Percentiles rank a stretch among this genome's conserved stretches.
phyloP scores from a whole-genome alignment of 1,140 invertebrate genomes.

The Catajapyx aquilonaris region DNA sequence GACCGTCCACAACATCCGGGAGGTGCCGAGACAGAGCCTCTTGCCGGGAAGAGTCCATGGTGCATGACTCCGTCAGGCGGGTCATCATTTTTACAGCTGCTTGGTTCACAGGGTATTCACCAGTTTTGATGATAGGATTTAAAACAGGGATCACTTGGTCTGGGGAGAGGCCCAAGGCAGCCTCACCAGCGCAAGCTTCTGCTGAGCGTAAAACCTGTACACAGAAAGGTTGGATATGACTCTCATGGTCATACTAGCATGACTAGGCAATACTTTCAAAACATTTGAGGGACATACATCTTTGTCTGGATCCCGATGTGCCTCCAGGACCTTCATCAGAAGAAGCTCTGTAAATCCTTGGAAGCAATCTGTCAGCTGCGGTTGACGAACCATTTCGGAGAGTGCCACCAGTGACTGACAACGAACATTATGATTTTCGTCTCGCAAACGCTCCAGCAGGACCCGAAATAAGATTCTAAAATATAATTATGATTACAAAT shows the following conservation, averaged over 20 bases:
- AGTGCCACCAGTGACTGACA: conserved; percentile 52
- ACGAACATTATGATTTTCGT: conserved; percentile 39
- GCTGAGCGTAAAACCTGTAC: conserved; percentile 29
- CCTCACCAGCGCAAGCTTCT: conserved; percentile 42
- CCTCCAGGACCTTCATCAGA: conserved; percentile 63
- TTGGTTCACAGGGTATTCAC: conserved; percentile 62
- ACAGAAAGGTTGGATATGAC: conserved; percentile 8
- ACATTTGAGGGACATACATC: too few species aligned
- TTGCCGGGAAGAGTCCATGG: too few species aligned
- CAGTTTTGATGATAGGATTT: conserved; percentile 64
- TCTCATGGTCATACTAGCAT: too few species aligned
- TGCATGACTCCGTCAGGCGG: conserved; percentile 53
- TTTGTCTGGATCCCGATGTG: conserved; percentile 52
- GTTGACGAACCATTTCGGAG: conserved; percentile 55
- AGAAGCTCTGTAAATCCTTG: conserved; percentile 70
- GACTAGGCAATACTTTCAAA: too few species aligned
- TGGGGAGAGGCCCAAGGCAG: conserved; percentile 46
- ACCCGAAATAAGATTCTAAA: conserved; percentile 45
- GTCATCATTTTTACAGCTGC: conserved; percentile 84
- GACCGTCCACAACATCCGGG: conserved; percentile 60
- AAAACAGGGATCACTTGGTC: conserved; percentile 41
- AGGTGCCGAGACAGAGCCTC: conserved; percentile 51
- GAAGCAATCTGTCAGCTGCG: conserved; percentile 51
- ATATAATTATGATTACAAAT: conserved; percentile 7
- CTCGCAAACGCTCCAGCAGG: conserved; percentile 45